Evolutionary conservation across 1,140 invertebrate species (phyloP).

Genomic region (Centruroides vittatus): DNA sequence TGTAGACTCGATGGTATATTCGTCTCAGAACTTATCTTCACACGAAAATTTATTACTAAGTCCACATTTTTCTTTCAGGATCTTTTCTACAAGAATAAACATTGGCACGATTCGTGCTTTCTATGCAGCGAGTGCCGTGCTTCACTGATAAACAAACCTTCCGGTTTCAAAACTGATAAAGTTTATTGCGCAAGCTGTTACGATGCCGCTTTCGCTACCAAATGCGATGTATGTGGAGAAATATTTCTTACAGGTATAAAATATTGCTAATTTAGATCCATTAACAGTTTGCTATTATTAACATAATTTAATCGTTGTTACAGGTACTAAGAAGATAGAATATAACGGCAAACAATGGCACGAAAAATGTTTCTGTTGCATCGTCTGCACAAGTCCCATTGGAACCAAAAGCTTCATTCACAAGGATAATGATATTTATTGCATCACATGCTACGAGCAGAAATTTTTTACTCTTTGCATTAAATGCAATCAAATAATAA

Average conservation of each 20-base stretch:
- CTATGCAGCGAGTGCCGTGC: slow-evolving; percentile 93
- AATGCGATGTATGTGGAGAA: slow-evolving; percentile 95
- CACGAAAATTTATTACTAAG: too few relatives aligned
- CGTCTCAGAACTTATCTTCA: too few relatives aligned
- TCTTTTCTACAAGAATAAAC: slow-evolving; percentile 98
- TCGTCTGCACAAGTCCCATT: slow-evolving; percentile 91
- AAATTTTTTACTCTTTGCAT: slow-evolving; percentile 93
- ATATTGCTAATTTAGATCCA: too few relatives aligned
- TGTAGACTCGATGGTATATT: slow-evolving; percentile 91
- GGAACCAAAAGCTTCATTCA: slow-evolving; percentile 99
- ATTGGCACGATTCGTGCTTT: slow-evolving; percentile 99
- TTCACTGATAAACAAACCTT: slow-evolving; percentile 92
- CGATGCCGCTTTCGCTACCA: slow-evolving; percentile 92
- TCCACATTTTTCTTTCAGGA: slow-evolving; percentile 48
- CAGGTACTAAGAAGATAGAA: slow-evolving; percentile 8
- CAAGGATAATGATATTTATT: slow-evolving; percentile 96
- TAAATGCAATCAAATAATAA: slow-evolving; percentile 87
- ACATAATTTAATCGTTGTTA: too few relatives aligned
- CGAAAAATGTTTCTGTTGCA: slow-evolving; percentile 98
- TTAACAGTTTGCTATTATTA: too few relatives aligned
- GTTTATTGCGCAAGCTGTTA: slow-evolving; percentile 99
- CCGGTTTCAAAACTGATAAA: slow-evolving; percentile 82
- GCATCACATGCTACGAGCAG: slow-evolving; percentile 37
- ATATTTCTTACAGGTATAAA: slow-evolving; percentile 90
- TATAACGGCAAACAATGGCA: slow-evolving; percentile 14